Conservation (phyloP, 2,113 vertebrate species). For the Labeo catla region DNA sequence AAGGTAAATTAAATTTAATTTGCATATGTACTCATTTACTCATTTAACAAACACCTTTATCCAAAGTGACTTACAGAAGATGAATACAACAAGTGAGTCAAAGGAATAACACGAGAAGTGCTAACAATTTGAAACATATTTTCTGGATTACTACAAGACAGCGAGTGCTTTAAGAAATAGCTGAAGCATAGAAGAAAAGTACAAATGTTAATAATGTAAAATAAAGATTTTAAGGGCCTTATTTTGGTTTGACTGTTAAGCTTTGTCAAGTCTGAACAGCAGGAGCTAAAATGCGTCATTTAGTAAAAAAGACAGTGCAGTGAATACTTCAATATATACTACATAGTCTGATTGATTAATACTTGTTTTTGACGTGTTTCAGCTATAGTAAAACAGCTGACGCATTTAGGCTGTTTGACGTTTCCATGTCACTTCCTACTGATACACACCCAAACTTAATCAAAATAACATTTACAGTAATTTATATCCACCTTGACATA, state of each 20-base stretch:
- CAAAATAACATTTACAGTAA: too few relatives aligned
- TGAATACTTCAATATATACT: background rate
- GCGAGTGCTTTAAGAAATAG: background rate
- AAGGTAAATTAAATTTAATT: background rate
- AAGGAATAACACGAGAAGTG: background rate
- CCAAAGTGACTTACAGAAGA: background rate
- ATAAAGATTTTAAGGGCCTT: background rate
- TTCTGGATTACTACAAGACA: background rate
- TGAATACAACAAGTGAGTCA: background rate
- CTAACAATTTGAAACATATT: background rate
- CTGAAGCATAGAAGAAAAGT: background rate
- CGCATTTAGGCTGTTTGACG: background rate
- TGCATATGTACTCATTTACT: background rate
- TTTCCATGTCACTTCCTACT: constrained; percentile 14
- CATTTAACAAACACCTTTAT: too few relatives aligned
- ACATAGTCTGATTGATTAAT: background rate
- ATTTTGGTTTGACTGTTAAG: background rate
- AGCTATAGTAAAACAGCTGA: background rate
- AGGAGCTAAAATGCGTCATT: background rate
- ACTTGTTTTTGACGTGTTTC: background rate
- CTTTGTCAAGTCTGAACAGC: background rate
- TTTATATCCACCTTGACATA: too few relatives aligned
- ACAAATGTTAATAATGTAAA: background rate
- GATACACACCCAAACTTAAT: background rate
- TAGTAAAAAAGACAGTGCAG: background rate